A percentile compares a stretch with the other conserved stretches of the same genome.
Evolutionary conservation across 2,888 invertebrate species (phyloP).

Genomic region (Gerris lacustris): DNA sequence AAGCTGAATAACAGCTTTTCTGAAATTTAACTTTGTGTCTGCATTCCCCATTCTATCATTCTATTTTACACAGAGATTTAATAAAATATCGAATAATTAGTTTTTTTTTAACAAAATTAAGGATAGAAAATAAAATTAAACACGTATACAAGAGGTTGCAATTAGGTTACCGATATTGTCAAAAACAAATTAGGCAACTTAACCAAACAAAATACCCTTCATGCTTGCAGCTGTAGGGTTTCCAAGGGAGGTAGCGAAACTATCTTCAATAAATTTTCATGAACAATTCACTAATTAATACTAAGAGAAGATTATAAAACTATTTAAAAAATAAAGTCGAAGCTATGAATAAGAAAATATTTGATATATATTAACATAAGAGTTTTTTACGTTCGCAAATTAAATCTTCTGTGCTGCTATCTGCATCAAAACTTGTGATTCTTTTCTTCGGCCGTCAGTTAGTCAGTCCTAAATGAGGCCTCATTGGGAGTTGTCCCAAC

Average conservation of each 20-base stretch:
- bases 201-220: no score
- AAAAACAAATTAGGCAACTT: no score
- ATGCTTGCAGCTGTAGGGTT: no score
- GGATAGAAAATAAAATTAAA: background rate
- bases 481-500: background rate
- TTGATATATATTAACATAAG: no score
- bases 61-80: background rate
- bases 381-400: no score
- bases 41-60: conserved; percentile 77
- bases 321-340: no score
- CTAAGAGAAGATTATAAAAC: no score
- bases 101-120: no score
- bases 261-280: no score
- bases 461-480: conserved; percentile 5
- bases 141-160: background rate
- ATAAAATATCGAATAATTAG: background rate
- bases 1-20: conserved; percentile 93
- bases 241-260: no score
- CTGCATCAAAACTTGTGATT: background rate
- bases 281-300: no score
- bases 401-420: background rate
- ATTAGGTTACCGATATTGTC: background rate
- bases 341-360: no score
- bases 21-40: conserved; percentile 94
- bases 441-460: background rate